Conservation (phyloP, 2,797 vertebrate species). For the Phataginus tricuspis region DNA sequence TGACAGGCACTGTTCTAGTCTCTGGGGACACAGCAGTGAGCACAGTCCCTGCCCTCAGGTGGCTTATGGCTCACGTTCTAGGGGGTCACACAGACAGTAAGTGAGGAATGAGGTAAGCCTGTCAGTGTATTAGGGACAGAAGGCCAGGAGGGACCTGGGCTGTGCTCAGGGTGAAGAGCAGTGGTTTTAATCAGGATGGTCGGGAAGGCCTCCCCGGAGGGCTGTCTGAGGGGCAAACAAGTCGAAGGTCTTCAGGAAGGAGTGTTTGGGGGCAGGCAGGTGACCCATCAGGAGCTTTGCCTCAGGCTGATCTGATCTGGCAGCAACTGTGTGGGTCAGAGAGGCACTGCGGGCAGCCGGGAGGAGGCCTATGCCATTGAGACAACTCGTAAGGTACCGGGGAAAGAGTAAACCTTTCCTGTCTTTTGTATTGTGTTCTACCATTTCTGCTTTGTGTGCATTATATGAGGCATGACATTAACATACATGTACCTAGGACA, state of each 20-base stretch:
- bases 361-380: neutral
- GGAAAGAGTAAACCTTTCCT: neutral
- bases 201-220: neutral
- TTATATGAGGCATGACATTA: fast-evolving
- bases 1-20: fast-evolving
- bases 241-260: neutral
- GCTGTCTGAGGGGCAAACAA: fast-evolving
- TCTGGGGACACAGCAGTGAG: neutral
- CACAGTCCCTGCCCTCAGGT: fast-evolving
- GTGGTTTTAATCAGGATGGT: neutral
- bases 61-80: fast-evolving
- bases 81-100: no score
- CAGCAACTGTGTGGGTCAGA: fast-evolving
- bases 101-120: neutral
- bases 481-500: fast-evolving
- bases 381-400: fast-evolving
- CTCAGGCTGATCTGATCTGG: neutral
- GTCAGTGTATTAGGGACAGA: no score
- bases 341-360: no score
- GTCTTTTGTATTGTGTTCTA: neutral
- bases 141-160: neutral
- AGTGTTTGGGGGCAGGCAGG: fast-evolving
- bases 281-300: neutral
- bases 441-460: neutral
- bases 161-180: neutral